Evolutionary conservation across 2,797 vertebrate species (phyloP).

Genomic region (Aplochiton taeniatus): DNA sequence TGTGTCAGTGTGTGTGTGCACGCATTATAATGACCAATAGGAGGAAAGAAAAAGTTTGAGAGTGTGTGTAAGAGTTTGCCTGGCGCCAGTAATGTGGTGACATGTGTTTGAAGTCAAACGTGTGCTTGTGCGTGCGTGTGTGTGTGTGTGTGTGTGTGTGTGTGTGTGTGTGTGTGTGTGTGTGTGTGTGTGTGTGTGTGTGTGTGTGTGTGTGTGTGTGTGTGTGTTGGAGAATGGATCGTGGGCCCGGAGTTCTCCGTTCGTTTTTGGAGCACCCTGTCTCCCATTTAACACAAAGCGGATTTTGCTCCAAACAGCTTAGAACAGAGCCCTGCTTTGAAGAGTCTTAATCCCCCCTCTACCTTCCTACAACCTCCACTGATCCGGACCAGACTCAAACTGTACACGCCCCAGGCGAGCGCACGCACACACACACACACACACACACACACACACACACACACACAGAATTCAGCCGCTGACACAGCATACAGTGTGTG

Average conservation of each 20-base stretch:
- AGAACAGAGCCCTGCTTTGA: constrained; percentile 74
- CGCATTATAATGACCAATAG: too few species aligned
- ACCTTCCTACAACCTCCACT: constrained; percentile 75
- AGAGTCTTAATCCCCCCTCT: constrained; percentile 75
- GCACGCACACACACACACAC: constrained; percentile 16
- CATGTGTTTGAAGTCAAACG: neutral
- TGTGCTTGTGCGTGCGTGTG: neutral
- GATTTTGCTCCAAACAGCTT: constrained; percentile 76
- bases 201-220: constrained; percentile 13
- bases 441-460: constrained; percentile 13
- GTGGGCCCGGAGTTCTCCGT: constrained; percentile 32
- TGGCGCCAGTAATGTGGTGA: too few species aligned
- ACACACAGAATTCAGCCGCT: too few species aligned
- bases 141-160: neutral
- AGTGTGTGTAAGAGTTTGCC: neutral
- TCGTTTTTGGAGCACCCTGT: constrained; percentile 50
- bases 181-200: neutral
- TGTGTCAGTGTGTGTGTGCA: neutral
- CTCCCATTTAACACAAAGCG: constrained; percentile 70
- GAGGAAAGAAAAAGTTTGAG: neutral
- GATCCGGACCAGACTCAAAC: constrained; percentile 50
- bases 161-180: constrained; percentile 6
- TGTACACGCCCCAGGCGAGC: constrained; percentile 31
- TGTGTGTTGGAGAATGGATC: neutral
- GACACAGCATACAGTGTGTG: too few species aligned